Evolutionary conservation across 2,113 vertebrate genomes (phyloP).

Genomic region (Edolisoma coerulescens): DNA sequence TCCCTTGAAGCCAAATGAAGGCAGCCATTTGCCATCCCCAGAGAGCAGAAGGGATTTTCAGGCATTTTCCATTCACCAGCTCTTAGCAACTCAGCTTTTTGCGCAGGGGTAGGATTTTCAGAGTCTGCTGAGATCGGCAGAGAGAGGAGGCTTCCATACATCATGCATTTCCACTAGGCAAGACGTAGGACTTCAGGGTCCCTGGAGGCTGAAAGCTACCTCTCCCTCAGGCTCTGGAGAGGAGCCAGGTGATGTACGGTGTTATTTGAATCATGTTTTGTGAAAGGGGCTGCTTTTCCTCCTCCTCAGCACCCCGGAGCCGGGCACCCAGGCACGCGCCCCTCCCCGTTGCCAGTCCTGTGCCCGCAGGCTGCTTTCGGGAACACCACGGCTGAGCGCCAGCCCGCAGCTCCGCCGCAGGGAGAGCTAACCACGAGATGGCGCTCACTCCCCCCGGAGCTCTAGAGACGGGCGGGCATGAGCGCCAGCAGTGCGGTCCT

Average conservation of each 20-base stretch:
- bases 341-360: rapidly evolving
- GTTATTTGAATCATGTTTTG: background rate
- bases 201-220: background rate
- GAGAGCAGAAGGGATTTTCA: background rate
- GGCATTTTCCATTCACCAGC: background rate
- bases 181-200: background rate
- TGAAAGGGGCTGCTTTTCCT: background rate
- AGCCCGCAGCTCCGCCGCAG: background rate
- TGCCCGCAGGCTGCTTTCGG: background rate
- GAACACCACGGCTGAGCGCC: rapidly evolving
- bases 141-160: background rate
- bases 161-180: background rate
- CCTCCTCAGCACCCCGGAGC: background rate
- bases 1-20: background rate
- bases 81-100: background rate
- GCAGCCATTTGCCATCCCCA: background rate
- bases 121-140: background rate
- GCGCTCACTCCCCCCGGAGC: background rate
- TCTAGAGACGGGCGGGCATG: rapidly evolving
- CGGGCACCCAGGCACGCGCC: background rate
- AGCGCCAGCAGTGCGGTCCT: rapidly evolving
- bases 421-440: background rate
- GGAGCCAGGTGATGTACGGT: background rate
- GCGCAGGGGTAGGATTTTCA: background rate
- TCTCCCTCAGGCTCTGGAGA: background rate